These are phyloP conservation scores for Morone chrysops DNA, from an alignment of 2,113 vertebrate species.

Conservation along the genomic window DNA sequence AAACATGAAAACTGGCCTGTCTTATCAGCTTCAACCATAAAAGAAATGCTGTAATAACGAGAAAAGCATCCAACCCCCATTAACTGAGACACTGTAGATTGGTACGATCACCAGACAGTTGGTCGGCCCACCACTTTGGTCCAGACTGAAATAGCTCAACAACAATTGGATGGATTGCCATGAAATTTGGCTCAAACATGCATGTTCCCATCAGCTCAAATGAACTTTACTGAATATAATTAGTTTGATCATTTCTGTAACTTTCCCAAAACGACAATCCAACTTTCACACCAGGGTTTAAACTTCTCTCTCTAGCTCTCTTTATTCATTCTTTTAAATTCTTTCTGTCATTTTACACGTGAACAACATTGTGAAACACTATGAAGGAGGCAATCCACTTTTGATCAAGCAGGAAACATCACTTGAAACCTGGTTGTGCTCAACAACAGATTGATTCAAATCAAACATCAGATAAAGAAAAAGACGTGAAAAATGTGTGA, in stretches of 20 bases:
- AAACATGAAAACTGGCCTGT: background rate
- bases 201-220: background rate
- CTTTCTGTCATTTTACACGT: too few species aligned
- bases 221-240: too few species aligned
- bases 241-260: too few species aligned
- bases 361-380: too few species aligned
- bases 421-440: background rate
- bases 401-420: background rate
- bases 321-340: too few species aligned
- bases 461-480: background rate
- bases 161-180: background rate
- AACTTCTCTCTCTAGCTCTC: too few species aligned
- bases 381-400: too few species aligned
- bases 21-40: slow-evolving; percentile 49
- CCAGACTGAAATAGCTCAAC: background rate
- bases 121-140: background rate
- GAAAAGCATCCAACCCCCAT: background rate
- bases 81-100: too few species aligned
- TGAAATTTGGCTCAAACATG: background rate
- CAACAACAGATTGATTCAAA: background rate
- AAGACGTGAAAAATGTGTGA: background rate
- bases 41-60: background rate
- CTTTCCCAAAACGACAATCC: too few species aligned
- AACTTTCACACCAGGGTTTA: too few species aligned
- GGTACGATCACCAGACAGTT: too few species aligned